Base-by-base conservation (phyloP, 2,113 vertebrate genomes). In the Penelope pileata region DNA sequence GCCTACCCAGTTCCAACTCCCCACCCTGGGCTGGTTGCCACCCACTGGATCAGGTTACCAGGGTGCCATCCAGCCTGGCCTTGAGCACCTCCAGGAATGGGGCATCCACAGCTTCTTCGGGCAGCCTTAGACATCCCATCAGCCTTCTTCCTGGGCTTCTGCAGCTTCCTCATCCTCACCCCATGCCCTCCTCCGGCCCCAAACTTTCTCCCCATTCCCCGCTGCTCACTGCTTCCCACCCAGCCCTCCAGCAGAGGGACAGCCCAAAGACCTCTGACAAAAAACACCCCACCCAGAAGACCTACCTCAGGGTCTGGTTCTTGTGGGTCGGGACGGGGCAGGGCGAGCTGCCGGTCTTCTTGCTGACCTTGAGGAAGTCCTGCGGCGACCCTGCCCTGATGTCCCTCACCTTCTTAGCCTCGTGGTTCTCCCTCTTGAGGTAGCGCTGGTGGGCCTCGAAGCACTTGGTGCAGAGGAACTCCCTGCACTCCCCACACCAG, bases 401-500 rank as follows among this genome's bases (percentile, higher is more conserved):
- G 48, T 97, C 97, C 0, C 14, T 24, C 88, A 98, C 73, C 0
- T 66, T 86, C 38, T 50, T 93, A 7, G 90, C 63, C 73, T 98
- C 73, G 0, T 98, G 98, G 59, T 6, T 77, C 10, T 93, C 78
- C 16, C 12, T 36, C 83, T 97, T 98, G 30, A 97, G 84, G 69
- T 93, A 97, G 43, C 72, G 96, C 90, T 97, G 86, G 50, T 98
- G 97, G 0, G 88, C 78, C 45, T 96, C 85, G 1, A 89, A 95
- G 75, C 98, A 98, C 19, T 21, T 70, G 59, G 12, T 2, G 10
- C 97, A 98, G 23, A 98, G 62, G 47, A 98, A 94, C 48, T 97
- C 94, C n/a, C 94, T 23, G 0, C 98, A 98, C 40, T 96, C 83
- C 0, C 51, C 79, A 51, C 98, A 98, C 97, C 98, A 98, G 81